These are phyloP conservation scores for Cyclura pinguis DNA, from an alignment of 2,797 vertebrate genomes.

Conservation along the genomic window DNA sequence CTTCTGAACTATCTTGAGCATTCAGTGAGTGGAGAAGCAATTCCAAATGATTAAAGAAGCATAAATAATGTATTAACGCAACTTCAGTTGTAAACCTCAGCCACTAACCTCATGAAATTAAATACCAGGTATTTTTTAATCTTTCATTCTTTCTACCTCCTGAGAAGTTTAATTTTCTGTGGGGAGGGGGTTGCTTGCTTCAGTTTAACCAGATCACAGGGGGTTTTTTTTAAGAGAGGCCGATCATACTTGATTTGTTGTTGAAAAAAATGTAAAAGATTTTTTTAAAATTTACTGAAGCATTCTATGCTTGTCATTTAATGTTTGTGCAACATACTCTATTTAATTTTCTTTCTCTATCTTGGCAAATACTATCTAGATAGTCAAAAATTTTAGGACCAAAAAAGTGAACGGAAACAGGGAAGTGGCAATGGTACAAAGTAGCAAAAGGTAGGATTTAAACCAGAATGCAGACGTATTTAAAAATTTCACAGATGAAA, in stretches of 20 bases:
- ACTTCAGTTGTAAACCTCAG: background rate
- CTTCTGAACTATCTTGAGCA: no score
- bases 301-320: constrained; percentile 27
- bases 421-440: background rate
- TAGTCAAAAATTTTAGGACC: no score
- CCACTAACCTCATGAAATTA: background rate
- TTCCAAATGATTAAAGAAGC: background rate
- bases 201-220: background rate
- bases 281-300: background rate
- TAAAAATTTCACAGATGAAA: background rate
- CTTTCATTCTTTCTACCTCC: background rate
- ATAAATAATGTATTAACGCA: background rate
- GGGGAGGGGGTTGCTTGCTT: no score
- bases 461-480: background rate
- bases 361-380: background rate
- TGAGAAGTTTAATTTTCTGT: background rate
- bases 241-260: background rate
- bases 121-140: background rate
- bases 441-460: no score
- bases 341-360: background rate
- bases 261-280: background rate
- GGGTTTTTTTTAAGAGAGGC: background rate
- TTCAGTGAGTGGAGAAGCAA: background rate
- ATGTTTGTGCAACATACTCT: constrained; percentile 39
- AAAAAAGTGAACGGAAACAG: background rate